Evolutionary conservation across 2,888 invertebrate genomes (phyloP), one percentile per base, ranked within the genome.

Genomic region (Meteorus cinctellus): DNA sequence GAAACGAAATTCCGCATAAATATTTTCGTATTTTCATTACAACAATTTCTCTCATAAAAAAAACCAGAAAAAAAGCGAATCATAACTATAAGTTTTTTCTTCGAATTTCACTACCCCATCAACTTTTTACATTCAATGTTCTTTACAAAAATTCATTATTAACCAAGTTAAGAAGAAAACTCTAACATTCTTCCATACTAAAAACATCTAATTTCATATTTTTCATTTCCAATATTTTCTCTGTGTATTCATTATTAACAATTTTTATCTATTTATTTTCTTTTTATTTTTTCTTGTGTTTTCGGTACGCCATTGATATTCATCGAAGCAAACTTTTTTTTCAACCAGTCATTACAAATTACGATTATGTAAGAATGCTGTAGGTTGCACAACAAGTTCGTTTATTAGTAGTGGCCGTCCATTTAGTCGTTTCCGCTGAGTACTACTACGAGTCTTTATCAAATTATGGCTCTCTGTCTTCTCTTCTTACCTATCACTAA

Each of bases 321-420:
- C 55, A 60, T 62, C 31, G n/a, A 41, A 69, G 62, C 48, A 16
- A 62, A 34, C 14, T 31, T 62, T 59, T 31, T 69, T n/a, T 34
- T 41, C 2, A 65, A 74, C 59, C 68, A 75, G 68, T 80, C 78
- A 80, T 80, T 77, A 78, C 70, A 75, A 80, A 77, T 63, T 27
- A 65, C 67, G 2, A 81, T 81, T 81, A 80, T 77, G 79, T 80
- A 81, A 81, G 79, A 78, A 81, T 80, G 77, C 77, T 48, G n/a
- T 72, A 78, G 79, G 84, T 85, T 85, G 82, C 80, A 86, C 84
- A 86, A 86, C 84, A 84, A 83, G 82, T 84, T 84, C 83, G 82
- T 84, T 84, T 81, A 84, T 83, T 82, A 80, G 80, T 77, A 77
- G 48, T 48, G n/a, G 48, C 81, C 75, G 81, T 83, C 78, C 81